phyloP scores from a whole-genome alignment of 2,888 invertebrate genomes.

The Tiliacea citrago region DNA sequence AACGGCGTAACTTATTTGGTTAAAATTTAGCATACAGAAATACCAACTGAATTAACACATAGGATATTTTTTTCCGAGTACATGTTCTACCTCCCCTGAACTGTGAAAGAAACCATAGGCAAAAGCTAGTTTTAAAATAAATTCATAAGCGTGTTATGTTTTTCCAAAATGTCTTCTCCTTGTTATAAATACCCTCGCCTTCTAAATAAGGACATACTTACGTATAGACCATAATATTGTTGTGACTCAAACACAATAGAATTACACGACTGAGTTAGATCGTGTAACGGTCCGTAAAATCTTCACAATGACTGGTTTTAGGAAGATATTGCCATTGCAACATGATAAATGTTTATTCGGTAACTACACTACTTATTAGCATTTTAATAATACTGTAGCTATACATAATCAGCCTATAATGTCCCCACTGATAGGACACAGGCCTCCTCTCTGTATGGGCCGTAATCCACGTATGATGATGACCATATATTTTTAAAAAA shows the following conservation, averaged over 20 bases:
- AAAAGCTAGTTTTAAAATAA: neutral
- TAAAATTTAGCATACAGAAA: neutral
- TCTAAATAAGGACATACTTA: neutral
- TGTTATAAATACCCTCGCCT: neutral
- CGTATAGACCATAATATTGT: neutral
- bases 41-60: no score
- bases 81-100: neutral
- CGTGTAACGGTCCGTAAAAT: conserved; percentile 19
- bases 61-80: neutral
- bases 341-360: neutral
- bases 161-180: neutral
- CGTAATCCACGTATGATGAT: no score
- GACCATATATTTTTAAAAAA: no score
- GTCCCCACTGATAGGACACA: no score
- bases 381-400: neutral
- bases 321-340: neutral
- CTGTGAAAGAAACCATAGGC: neutral
- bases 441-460: no score
- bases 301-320: conserved; percentile 8
- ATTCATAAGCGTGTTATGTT: neutral
- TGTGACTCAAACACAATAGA: conserved; percentile 34
- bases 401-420: no score
- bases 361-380: neutral
- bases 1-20: neutral
- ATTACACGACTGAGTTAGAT: conserved; percentile 26